phyloP scores from a whole-genome alignment of 2,797 vertebrate genomes.

The Urophycis tenuis region DNA sequence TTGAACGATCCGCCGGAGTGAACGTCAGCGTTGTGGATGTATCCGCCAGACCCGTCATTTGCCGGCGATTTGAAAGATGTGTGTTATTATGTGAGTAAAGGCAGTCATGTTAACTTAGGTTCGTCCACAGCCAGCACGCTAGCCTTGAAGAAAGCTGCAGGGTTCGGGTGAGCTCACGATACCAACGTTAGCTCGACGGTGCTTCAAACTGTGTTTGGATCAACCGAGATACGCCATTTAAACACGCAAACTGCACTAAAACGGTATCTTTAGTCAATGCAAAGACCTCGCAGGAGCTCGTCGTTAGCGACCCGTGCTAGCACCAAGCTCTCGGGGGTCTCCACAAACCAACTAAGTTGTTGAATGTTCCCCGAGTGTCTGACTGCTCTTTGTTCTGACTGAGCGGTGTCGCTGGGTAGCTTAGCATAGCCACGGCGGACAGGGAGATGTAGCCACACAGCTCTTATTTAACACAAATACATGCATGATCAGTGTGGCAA shows the following conservation, averaged over 20 bases:
- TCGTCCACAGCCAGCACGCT: conserved; percentile 48
- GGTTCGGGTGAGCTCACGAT: conserved; percentile 25
- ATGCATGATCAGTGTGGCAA: not conserved
- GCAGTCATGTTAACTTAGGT: conserved; percentile 57
- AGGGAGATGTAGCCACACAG: conserved; percentile 21
- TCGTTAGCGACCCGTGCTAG: conserved; percentile 56
- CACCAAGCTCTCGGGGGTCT: conserved; percentile 39
- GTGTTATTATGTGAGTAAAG: conserved; percentile 45
- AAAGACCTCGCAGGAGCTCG: conserved; percentile 32
- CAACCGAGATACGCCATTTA: not conserved
- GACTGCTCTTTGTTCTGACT: conserved; percentile 71
- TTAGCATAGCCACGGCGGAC: conserved; percentile 51
- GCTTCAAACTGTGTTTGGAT: not conserved
- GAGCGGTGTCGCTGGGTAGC: conserved; percentile 47
- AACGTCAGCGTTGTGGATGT: not conserved
- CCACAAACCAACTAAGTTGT: conserved; percentile 59
- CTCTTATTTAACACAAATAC: conserved; percentile 24
- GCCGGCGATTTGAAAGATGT: conserved; percentile 44
- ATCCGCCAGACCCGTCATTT: conserved; percentile 36
- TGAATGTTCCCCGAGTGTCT: conserved; percentile 58
- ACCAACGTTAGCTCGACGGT: conserved; percentile 5
- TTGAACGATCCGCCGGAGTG: not conserved
- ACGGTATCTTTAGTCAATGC: not conserved
- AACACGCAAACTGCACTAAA: not conserved
- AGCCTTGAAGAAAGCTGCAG: conserved; percentile 11